Evolutionary conservation across 2,113 vertebrate genomes (phyloP).

Genomic region (Oryzias curvinotus): DNA sequence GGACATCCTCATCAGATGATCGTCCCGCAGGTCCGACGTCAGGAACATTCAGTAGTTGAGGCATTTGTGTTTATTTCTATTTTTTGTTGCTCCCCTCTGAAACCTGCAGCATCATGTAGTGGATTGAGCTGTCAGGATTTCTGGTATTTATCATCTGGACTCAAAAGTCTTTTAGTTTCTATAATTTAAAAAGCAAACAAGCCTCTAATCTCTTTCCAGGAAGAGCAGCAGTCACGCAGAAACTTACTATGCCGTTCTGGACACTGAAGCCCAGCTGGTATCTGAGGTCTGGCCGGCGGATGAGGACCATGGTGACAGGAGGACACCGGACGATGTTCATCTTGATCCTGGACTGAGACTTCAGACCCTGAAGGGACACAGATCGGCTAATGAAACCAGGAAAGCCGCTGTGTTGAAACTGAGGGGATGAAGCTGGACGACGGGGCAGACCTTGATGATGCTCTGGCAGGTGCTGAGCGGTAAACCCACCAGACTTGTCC

Average conservation of each 20-base stretch:
- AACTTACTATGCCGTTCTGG: constrained; percentile 96
- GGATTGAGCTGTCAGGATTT: too few relatives aligned
- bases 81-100: neutral
- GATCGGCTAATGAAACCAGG: too few relatives aligned
- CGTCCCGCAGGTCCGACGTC: too few relatives aligned
- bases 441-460: constrained; percentile 90
- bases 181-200: too few relatives aligned
- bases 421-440: too few relatives aligned
- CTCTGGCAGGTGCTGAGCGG: constrained; percentile 97
- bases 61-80: neutral
- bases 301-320: constrained; percentile 94
- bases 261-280: constrained; percentile 98
- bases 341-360: constrained; percentile 93
- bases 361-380: constrained; percentile 84
- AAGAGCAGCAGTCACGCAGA: neutral
- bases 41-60: too few relatives aligned
- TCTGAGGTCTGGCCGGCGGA: constrained; percentile 92
- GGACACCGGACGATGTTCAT: constrained; percentile 97
- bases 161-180: neutral
- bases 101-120: too few relatives aligned
- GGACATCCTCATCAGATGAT: too few relatives aligned
- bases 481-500: constrained; percentile 95
- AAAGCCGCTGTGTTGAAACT: too few relatives aligned
- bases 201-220: too few relatives aligned
- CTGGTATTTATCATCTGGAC: neutral